These are phyloP conservation scores for Bombyx huttoni DNA, from an alignment of 2,888 invertebrate genomes.

Conservation along the genomic window DNA sequence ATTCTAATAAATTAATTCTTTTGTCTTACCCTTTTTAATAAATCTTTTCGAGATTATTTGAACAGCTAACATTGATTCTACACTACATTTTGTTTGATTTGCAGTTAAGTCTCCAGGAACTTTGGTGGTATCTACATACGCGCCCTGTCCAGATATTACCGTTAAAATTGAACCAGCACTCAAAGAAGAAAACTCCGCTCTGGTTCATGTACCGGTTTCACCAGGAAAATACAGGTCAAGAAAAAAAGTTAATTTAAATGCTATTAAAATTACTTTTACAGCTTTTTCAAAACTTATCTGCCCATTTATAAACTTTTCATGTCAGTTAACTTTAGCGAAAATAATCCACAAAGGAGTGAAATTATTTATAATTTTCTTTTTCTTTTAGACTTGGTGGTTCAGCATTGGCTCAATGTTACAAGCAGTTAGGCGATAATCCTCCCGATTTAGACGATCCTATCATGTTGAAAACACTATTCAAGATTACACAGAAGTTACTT, in stretches of 20 bases:
- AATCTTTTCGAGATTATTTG: no score
- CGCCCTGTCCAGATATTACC: conserved; percentile 92
- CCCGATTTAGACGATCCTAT: conserved; percentile 85
- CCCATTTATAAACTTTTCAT: no score
- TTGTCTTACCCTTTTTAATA: no score
- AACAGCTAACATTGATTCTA: no score
- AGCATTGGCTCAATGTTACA: conserved; percentile 91
- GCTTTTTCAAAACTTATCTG: no score
- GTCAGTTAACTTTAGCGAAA: no score
- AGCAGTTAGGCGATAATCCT: conserved; percentile 83
- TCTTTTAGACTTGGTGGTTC: conserved; percentile 86
- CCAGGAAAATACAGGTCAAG: conserved; percentile 73
- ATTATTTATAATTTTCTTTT: neutral
- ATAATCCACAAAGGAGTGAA: no score
- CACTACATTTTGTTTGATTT: conserved; percentile 5
- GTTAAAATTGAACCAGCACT: conserved; percentile 93
- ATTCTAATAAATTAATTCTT: no score
- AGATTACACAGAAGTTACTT: conserved; percentile 87
- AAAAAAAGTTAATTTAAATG: neutral
- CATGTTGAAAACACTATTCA: conserved; percentile 82
- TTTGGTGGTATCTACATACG: conserved; percentile 96
- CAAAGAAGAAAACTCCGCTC: conserved; percentile 75
- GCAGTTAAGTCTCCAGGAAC: conserved; percentile 86
- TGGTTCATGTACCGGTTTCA: conserved; percentile 86
- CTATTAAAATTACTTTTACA: neutral